Conservation (phyloP, 2,888 invertebrate genomes). For the Tineola bisselliella region DNA sequence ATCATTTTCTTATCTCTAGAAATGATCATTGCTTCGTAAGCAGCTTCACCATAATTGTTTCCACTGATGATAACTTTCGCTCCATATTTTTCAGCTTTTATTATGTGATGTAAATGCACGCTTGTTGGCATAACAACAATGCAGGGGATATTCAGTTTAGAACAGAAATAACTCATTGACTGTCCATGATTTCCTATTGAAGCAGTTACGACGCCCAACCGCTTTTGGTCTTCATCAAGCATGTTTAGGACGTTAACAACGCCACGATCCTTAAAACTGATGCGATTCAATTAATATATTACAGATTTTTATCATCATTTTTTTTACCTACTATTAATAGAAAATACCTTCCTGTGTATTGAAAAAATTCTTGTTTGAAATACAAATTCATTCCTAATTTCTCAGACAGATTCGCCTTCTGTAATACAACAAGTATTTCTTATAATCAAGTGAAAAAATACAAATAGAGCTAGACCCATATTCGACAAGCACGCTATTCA, state of each 20-base stretch:
- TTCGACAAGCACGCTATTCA: too few relatives aligned
- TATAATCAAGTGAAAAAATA: too few relatives aligned
- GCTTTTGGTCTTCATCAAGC: constrained; percentile 77
- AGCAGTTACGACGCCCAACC: constrained; percentile 85
- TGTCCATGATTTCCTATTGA: constrained; percentile 94
- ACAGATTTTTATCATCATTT: too few relatives aligned
- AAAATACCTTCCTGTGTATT: constrained; percentile 92
- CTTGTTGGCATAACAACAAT: constrained; percentile 89
- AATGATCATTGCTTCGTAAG: constrained; percentile 76
- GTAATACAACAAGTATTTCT: too few relatives aligned
- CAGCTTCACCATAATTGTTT: constrained; percentile 81
- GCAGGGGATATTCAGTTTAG: constrained; percentile 73
- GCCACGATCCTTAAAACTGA: constrained; percentile 93
- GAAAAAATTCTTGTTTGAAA: constrained; percentile 92
- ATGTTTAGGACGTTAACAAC: constrained; percentile 83
- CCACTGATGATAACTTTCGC: constrained; percentile 84
- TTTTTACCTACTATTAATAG: too few relatives aligned
- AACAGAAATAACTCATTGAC: constrained; percentile 77
- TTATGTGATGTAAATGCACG: constrained; percentile 91
- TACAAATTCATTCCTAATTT: constrained; percentile 84
- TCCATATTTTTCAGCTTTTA: constrained; percentile 80
- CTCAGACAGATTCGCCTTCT: constrained; percentile 83
- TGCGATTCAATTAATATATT: too few relatives aligned
- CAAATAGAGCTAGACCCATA: too few relatives aligned
- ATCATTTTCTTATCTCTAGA: constrained; percentile 75